phyloP scores from a whole-genome alignment of 2,888 invertebrate genomes.

The Archips xylosteana region DNA sequence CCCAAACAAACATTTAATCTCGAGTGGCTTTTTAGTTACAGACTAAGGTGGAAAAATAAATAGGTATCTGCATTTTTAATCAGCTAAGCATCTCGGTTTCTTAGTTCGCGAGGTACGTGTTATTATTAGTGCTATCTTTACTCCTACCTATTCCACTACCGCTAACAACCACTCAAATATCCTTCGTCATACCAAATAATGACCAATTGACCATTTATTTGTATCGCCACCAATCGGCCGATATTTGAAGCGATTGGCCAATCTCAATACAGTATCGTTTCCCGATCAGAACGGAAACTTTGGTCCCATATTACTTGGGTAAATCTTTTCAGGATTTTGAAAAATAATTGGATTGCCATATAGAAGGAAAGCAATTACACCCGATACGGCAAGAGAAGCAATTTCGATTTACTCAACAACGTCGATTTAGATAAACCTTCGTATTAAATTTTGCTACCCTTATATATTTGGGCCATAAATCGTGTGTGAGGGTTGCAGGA shows the following conservation, averaged over 20 bases:
- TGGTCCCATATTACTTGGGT: constrained; percentile 62
- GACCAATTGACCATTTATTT: constrained; percentile 12
- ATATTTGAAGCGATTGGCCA: constrained; percentile 29
- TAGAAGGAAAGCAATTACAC: constrained; percentile 81
- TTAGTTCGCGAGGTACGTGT: too few relatives aligned
- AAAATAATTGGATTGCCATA: constrained; percentile 81
- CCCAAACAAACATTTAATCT: too few relatives aligned
- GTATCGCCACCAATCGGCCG: constrained; percentile 32
- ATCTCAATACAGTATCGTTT: constrained; percentile 70
- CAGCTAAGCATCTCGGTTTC: too few relatives aligned
- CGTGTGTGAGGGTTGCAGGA: constrained; percentile 64
- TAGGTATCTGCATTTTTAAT: too few relatives aligned
- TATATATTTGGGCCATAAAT: constrained; percentile 70
- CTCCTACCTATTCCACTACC: not conserved
- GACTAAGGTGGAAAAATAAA: too few relatives aligned
- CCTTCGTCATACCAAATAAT: constrained; percentile 11
- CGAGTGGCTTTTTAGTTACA: too few relatives aligned
- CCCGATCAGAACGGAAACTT: constrained; percentile 70
- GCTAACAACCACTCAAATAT: constrained; percentile 18
- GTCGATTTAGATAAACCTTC: constrained; percentile 73
- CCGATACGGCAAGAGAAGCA: constrained; percentile 66
- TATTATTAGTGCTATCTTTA: not conserved
- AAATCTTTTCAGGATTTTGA: constrained; percentile 79
- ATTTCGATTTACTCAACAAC: constrained; percentile 73
- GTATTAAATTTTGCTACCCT: constrained; percentile 66